These are phyloP conservation scores for Tetragonisca angustula DNA, from an alignment of 2,888 invertebrate genomes.

Conservation along the genomic window DNA sequence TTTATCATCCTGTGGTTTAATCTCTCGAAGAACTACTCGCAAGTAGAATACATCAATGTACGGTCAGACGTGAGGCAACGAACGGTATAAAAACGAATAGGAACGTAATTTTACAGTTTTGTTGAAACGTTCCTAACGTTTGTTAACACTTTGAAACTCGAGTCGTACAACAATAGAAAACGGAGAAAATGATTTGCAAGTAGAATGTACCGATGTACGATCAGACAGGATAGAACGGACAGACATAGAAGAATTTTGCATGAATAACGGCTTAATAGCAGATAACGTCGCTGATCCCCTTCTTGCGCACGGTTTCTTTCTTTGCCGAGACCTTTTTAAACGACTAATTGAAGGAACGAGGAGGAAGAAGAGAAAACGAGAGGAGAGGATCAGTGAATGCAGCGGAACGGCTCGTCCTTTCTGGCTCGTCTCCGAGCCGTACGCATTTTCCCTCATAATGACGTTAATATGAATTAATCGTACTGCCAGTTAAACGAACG, in stretches of 20 bases:
- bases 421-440: neutral
- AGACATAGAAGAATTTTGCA: neutral
- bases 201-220: neutral
- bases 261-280: neutral
- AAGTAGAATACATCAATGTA: no score
- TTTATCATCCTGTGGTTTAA: slow-evolving; percentile 39
- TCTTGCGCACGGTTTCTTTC: neutral
- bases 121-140: no score
- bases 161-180: no score
- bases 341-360: slow-evolving; percentile 30
- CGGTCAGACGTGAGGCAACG: no score
- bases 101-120: no score
- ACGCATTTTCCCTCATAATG: slow-evolving; percentile 36
- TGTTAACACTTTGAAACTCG: no score
- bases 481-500: slow-evolving; percentile 40
- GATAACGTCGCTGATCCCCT: neutral
- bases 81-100: no score
- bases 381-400: slow-evolving; percentile 13
- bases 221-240: neutral
- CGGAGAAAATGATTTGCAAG: neutral
- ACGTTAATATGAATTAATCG: slow-evolving; percentile 58
- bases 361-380: neutral
- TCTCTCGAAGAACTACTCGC: neutral
- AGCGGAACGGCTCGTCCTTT: slow-evolving; percentile 23
- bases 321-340: slow-evolving; percentile 8